Percentiles rank a stretch among this genome's conserved stretches.
Evolutionary conservation across 2,113 vertebrate genomes (phyloP).

Genomic region (Callopanchax toddi): DNA sequence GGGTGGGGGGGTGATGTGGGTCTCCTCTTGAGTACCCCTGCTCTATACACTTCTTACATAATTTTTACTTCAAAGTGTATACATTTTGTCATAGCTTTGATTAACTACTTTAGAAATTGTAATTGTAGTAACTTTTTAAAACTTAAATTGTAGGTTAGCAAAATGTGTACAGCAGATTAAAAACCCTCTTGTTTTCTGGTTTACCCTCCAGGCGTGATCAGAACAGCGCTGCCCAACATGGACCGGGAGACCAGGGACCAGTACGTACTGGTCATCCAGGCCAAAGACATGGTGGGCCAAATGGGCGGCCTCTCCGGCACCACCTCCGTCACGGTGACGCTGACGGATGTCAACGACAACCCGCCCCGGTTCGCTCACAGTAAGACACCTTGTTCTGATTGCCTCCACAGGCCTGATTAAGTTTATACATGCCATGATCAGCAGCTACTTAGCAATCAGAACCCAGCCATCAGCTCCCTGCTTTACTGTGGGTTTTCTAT

Average conservation of each 20-base stretch:
- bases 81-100: too few species aligned
- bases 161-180: too few species aligned
- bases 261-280: conserved; percentile 95
- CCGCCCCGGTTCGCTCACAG: conserved; percentile 91
- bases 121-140: too few species aligned
- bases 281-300: conserved; percentile 98
- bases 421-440: conserved; percentile 8
- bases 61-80: too few species aligned
- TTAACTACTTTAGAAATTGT: too few species aligned
- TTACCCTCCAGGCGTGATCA: conserved; percentile 86
- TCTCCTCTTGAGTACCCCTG: too few species aligned
- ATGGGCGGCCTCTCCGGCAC: conserved; percentile 96
- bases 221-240: conserved; percentile 96
- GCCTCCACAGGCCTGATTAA: conserved; percentile 10
- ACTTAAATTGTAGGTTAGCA: background rate
- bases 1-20: too few species aligned
- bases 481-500: background rate
- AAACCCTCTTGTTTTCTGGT: too few species aligned
- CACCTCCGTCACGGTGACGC: conserved; percentile 92
- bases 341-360: conserved; percentile 96
- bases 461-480: conserved; percentile 1
- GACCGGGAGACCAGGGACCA: conserved; percentile 96
- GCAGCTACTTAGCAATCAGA: conserved; percentile 43
- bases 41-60: too few species aligned
- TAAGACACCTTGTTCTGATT: conserved; percentile 72